Conservation (phyloP, 2,113 vertebrate genomes). For the Ceyx cyanopectus region DNA sequence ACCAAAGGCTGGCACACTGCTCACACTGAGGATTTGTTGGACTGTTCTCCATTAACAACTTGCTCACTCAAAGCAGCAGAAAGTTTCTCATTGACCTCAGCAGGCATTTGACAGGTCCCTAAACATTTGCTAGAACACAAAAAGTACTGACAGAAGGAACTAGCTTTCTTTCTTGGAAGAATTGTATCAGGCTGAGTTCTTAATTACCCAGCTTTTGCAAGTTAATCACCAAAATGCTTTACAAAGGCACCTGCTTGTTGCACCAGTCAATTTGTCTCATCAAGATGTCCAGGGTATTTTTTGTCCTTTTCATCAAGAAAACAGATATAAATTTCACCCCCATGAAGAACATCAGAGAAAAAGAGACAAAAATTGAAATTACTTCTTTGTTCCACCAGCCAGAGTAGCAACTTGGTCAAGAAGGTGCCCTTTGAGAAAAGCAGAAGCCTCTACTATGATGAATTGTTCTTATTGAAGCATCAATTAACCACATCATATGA, state of each 20-base stretch:
- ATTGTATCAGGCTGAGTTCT: background rate
- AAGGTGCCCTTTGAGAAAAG: background rate
- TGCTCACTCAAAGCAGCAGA: background rate
- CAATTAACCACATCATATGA: background rate
- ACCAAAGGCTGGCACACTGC: background rate
- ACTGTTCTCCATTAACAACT: conserved; percentile 15
- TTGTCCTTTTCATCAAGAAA: background rate
- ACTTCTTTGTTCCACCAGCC: background rate
- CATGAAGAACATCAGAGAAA: background rate
- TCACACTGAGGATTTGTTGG: background rate
- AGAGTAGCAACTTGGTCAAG: background rate
- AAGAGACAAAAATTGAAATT: background rate
- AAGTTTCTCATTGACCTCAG: conserved; percentile 5
- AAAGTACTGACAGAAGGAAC: background rate
- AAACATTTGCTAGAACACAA: background rate
- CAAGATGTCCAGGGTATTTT: background rate
- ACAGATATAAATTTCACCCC: background rate
- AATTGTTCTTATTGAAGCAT: background rate
- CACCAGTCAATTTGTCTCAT: background rate
- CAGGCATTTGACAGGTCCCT: background rate
- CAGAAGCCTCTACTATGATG: background rate
- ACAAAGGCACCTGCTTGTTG: background rate
- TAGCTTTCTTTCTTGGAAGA: background rate
- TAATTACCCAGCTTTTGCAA: background rate
- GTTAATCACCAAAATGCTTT: background rate